Conservation (phyloP, 2,888 invertebrate species). For the Ectemnius cavifrons region DNA sequence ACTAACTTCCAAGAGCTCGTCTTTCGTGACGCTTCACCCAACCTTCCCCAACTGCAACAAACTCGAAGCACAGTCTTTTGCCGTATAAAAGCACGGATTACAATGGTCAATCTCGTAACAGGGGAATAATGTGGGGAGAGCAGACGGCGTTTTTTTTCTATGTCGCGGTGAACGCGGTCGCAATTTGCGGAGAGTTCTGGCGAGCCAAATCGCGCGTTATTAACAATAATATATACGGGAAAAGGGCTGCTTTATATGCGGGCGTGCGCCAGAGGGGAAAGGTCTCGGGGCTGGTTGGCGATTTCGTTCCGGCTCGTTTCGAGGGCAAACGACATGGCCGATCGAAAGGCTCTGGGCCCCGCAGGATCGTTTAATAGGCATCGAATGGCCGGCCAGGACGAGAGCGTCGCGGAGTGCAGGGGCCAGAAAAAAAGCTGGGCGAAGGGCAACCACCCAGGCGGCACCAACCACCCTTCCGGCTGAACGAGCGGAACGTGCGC, state of each 20-base stretch:
- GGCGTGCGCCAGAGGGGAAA: background rate
- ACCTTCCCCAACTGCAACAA: too few relatives aligned
- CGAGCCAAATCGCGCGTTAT: conserved; percentile 1
- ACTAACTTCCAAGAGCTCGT: too few relatives aligned
- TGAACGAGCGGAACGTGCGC: conserved; percentile 21
- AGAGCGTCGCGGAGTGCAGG: conserved; percentile 4
- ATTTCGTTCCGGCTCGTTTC: conserved; percentile 44
- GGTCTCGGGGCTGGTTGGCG: conserved; percentile 5
- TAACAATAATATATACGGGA: conserved; percentile 1
- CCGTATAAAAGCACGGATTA: too few relatives aligned
- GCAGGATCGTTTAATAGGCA: conserved; percentile 39
- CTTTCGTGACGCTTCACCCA: too few relatives aligned
- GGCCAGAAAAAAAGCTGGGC: conserved; percentile 18
- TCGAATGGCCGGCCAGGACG: conserved; percentile 23
- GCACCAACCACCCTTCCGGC: conserved; percentile 13
- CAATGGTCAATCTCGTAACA: too few relatives aligned
- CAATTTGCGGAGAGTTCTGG: background rate
- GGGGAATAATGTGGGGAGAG: too few relatives aligned
- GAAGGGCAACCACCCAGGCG: conserved; percentile 2
- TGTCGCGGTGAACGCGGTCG: background rate
- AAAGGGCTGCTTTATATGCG: background rate
- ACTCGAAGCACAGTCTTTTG: too few relatives aligned
- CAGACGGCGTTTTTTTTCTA: too few relatives aligned
- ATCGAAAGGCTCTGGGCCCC: conserved; percentile 35
- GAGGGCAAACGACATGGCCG: conserved; percentile 17